These are phyloP conservation scores for Formica selysi DNA, from an alignment of 1,140 invertebrate genomes.

Conservation along the genomic window DNA sequence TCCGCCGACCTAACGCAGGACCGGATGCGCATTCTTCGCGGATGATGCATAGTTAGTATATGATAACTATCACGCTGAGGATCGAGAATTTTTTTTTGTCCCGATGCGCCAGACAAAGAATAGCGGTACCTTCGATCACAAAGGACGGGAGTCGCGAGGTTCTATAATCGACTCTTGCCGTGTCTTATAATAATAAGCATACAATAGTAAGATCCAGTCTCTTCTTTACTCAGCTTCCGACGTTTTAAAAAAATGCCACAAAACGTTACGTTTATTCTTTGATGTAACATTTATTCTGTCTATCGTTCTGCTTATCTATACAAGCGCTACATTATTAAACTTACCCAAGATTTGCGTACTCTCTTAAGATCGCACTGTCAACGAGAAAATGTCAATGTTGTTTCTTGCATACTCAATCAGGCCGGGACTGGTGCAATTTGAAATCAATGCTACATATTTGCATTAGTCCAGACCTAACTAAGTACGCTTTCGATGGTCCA, in stretches of 20 bases:
- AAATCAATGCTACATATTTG: conserved; percentile 81
- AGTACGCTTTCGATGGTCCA: conserved; percentile 37
- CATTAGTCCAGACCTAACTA: conserved; percentile 81
- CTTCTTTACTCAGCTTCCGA: conserved; percentile 55
- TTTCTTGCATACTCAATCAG: conserved; percentile 76
- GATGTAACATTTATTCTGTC: neutral
- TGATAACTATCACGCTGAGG: conserved; percentile 37
- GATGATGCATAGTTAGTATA: conserved; percentile 26
- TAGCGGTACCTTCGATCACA: conserved; percentile 51
- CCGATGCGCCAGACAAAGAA: conserved; percentile 71
- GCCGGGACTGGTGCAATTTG: conserved; percentile 84
- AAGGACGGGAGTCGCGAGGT: conserved; percentile 31
- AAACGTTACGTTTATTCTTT: neutral
- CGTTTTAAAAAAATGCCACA: conserved; percentile 4
- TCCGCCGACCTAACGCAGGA: conserved; percentile 1
- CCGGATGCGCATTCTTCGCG: conserved; percentile 28
- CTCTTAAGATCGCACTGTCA: neutral
- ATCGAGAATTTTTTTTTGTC: conserved; percentile 77
- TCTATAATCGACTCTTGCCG: conserved; percentile 58
- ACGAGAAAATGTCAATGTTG: conserved; percentile 22
- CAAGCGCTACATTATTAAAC: neutral
- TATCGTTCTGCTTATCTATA: neutral
- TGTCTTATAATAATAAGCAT: conserved; percentile 56
- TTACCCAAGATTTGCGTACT: neutral
- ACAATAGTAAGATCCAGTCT: conserved; percentile 53